Evolutionary conservation across 1,140 invertebrate species (phyloP).

Genomic region (Eubasilissa regina): DNA sequence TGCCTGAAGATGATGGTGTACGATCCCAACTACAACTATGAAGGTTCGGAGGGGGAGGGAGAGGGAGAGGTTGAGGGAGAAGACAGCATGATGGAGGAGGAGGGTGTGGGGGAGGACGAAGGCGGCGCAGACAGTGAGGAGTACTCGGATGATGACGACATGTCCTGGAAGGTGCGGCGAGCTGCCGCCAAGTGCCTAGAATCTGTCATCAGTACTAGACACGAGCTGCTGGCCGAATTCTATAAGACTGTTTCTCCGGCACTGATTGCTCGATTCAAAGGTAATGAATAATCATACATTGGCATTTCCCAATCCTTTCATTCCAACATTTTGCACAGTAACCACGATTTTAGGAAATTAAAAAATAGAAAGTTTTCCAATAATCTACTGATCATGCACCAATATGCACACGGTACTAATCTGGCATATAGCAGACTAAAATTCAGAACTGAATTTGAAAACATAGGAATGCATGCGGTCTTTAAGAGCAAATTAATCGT

Average conservation of each 20-base stretch:
- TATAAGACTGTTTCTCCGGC: constrained; percentile 91
- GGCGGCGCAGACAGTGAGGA: constrained; percentile 89
- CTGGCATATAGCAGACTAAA: no score
- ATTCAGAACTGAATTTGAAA: no score
- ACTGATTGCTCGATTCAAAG: constrained; percentile 94
- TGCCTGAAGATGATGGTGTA: constrained; percentile 96
- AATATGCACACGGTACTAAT: no score
- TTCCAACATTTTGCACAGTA: no score
- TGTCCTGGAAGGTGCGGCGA: constrained; percentile 98
- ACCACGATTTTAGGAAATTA: no score
- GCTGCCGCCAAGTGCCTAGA: constrained; percentile 98
- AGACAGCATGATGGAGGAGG: constrained; percentile 78
- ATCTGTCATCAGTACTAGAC: constrained; percentile 92
- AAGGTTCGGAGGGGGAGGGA: constrained; percentile 79
- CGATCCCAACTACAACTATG: constrained; percentile 99
- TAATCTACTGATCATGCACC: no score
- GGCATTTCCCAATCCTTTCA: no score
- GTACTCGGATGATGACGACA: constrained; percentile 99
- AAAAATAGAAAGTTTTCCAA: no score
- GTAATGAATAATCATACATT: constrained; percentile 71
- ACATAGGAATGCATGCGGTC: no score
- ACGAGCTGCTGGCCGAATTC: constrained; percentile 92
- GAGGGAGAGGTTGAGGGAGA: constrained; percentile 77
- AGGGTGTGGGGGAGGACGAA: constrained; percentile 78
- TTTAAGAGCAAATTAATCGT: no score